Conservation (phyloP, 2,888 invertebrate genomes). For the Drosophila crucigera region DNA sequence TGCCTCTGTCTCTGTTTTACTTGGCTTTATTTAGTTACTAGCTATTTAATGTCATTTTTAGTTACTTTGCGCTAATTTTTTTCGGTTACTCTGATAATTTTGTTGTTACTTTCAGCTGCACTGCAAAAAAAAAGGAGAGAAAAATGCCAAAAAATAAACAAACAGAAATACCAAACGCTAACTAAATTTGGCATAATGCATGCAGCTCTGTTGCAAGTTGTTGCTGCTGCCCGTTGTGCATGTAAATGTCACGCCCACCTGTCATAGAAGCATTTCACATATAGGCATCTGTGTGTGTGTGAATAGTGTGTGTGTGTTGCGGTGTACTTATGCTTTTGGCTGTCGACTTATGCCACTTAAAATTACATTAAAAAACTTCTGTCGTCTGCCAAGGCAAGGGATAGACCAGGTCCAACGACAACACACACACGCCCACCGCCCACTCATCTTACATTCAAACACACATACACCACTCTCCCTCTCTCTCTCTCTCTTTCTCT, state of each 20-base stretch:
- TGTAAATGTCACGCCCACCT: constrained; percentile 53
- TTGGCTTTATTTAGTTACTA: constrained; percentile 13
- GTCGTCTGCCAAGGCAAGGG: constrained; percentile 54
- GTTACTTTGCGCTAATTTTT: constrained; percentile 40
- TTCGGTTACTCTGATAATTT: background rate
- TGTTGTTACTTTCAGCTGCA: constrained; percentile 4
- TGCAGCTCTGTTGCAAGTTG: constrained; percentile 15
- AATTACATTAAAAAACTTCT: constrained; percentile 80
- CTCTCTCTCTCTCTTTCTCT: background rate
- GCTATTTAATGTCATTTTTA: constrained; percentile 44
- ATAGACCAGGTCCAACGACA: constrained; percentile 11
- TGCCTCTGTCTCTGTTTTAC: background rate
- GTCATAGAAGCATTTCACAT: constrained; percentile 30
- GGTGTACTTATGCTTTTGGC: constrained; percentile 59
- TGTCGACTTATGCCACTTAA: constrained; percentile 81
- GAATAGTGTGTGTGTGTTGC: constrained; percentile 13
- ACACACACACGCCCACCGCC: constrained; percentile 21
- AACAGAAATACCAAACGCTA: constrained; percentile 9
- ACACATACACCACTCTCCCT: background rate
- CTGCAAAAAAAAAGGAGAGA: background rate
- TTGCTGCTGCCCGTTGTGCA: constrained; percentile 27
- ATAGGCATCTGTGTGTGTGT: constrained; percentile 8
- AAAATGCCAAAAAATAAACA: background rate
- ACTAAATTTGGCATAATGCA: constrained; percentile 39
- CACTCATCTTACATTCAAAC: constrained; percentile 13